A percentile compares a stretch with the other conserved stretches of the same genome.
phyloP scores from a whole-genome alignment of 2,888 invertebrate genomes.

The Clostera curtula region DNA sequence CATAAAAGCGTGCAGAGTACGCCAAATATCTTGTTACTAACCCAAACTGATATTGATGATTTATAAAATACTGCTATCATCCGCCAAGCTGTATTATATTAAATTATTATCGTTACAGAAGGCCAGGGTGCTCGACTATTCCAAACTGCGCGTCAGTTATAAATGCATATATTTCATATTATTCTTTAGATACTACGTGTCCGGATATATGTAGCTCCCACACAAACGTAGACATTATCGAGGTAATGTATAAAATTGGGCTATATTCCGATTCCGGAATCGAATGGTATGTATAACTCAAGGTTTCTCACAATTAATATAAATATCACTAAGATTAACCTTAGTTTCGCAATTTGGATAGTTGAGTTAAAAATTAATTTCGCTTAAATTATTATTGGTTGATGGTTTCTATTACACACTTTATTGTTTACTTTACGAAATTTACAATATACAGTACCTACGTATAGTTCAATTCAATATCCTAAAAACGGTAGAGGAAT shows the following conservation, averaged over 20 bases:
- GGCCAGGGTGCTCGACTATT: conserved; percentile 28
- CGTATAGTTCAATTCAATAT: too few species aligned
- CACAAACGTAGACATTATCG: conserved; percentile 8
- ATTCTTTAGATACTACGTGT: conserved; percentile 24
- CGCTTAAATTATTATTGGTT: too few species aligned
- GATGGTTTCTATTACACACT: too few species aligned
- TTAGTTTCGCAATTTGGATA: too few species aligned
- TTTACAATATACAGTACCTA: too few species aligned
- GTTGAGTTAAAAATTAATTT: too few species aligned
- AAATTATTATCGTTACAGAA: conserved; percentile 48
- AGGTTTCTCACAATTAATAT: too few species aligned
- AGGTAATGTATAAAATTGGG: conserved; percentile 27
- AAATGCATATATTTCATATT: conserved; percentile 20
- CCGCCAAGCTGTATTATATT: conserved; percentile 19
- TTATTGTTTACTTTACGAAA: conserved; percentile 14
- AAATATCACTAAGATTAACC: too few species aligned
- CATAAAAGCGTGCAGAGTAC: too few species aligned
- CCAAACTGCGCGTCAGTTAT: conserved; percentile 24
- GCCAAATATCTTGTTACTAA: too few species aligned
- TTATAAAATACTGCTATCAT: background rate
- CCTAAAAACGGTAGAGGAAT: too few species aligned
- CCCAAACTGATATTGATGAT: background rate
- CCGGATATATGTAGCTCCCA: conserved; percentile 16
- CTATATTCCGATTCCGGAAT: conserved; percentile 14
- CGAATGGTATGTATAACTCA: conserved; percentile 35